Evolutionary conservation across 2,113 vertebrate genomes (phyloP).

Genomic region (Aptenodytes forsteri): DNA sequence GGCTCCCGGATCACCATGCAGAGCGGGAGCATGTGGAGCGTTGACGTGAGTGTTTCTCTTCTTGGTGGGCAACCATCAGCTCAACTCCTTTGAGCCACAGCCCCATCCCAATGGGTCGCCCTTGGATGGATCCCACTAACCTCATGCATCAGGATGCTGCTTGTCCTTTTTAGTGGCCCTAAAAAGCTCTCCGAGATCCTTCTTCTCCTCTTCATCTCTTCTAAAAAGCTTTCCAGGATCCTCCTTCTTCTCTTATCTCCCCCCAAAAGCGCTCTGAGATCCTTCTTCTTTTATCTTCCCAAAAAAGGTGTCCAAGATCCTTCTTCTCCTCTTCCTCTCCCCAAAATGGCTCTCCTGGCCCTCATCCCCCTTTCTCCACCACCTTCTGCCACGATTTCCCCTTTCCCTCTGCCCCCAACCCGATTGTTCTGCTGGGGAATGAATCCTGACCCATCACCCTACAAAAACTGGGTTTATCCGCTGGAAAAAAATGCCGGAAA

Average conservation of each 20-base stretch:
- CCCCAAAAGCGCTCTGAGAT: neutral
- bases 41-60: neutral
- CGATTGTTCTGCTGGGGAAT: conserved; percentile 68
- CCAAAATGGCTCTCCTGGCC: conserved; percentile 47
- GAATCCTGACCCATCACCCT: neutral
- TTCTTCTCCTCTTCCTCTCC: neutral
- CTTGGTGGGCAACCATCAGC: neutral
- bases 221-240: neutral
- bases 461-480: neutral
- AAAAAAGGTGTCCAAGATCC: neutral
- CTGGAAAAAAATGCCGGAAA: neutral
- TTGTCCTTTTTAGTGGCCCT: neutral
- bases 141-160: neutral
- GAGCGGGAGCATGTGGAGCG: neutral
- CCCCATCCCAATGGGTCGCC: conserved; percentile 63
- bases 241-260: neutral
- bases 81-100: neutral
- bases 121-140: conserved; percentile 71
- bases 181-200: no score
- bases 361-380: neutral
- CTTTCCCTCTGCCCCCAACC: neutral
- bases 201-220: neutral
- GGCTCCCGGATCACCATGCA: neutral
- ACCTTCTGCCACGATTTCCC: neutral
- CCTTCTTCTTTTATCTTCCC: neutral